Percentiles rank a stretch among this genome's conserved stretches.
Evolutionary conservation across 2,888 invertebrate species (phyloP).

Genomic region (Rosalia funebris): DNA sequence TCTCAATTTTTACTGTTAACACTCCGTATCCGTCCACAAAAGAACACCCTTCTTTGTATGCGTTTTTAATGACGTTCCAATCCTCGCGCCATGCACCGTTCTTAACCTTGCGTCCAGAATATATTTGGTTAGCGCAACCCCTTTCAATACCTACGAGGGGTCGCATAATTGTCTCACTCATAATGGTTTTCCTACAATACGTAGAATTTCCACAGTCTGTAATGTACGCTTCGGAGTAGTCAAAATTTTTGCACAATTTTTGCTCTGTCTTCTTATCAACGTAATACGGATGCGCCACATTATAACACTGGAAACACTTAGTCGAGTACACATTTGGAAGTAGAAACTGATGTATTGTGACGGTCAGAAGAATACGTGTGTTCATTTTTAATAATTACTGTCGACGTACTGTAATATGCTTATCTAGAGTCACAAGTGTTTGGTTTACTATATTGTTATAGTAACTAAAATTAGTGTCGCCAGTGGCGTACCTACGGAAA

Average conservation of each 20-base stretch:
- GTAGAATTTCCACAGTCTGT: conserved; percentile 43
- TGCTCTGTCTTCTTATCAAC: conserved; percentile 12
- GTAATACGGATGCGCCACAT: conserved; percentile 26
- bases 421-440: background rate
- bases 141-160: conserved; percentile 36
- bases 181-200: conserved; percentile 40
- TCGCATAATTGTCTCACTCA: conserved; percentile 25
- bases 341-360: too few relatives aligned
- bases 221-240: conserved; percentile 36
- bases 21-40: conserved; percentile 32
- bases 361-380: background rate
- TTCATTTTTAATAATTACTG: conserved; percentile 8
- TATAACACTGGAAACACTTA: conserved; percentile 23
- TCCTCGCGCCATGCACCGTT: conserved; percentile 27
- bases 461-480: background rate
- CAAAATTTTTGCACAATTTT: conserved; percentile 41
- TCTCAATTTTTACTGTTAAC: conserved; percentile 32
- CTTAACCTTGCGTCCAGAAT: conserved; percentile 30
- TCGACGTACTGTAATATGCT: conserved; percentile 1
- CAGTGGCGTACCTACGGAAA: conserved; percentile 4
- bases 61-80: conserved; percentile 31
- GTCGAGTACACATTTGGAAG: conserved; percentile 7
- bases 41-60: conserved; percentile 38
- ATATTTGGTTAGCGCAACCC: conserved; percentile 43
- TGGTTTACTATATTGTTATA: conserved; percentile 6